Percentiles rank a stretch among this genome's conserved stretches.
Evolutionary conservation across 1,140 invertebrate species (phyloP).

Genomic region (Palaemon carinicauda): DNA sequence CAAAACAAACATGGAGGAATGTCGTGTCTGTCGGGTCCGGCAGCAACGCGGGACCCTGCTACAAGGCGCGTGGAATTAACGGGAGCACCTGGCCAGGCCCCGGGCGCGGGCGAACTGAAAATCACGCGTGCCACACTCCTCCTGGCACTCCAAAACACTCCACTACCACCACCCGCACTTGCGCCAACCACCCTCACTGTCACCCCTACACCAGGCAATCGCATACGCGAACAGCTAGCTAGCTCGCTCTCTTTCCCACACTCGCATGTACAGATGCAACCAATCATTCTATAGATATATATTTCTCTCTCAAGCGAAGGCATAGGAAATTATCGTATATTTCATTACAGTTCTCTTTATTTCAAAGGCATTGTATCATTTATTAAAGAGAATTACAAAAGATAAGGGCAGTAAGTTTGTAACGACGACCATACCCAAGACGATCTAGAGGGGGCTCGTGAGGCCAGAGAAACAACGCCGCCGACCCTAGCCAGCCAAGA

Average conservation of each 20-base stretch:
- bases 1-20: constrained; percentile 13
- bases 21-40: not conserved
- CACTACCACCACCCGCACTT: constrained; percentile 16
- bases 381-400: not conserved
- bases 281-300: not conserved
- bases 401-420: too few species aligned
- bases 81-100: constrained; percentile 44
- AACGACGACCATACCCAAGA: not conserved
- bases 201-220: not conserved
- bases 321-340: too few species aligned
- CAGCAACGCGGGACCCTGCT: constrained; percentile 22
- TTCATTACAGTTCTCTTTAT: too few species aligned
- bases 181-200: constrained; percentile 17
- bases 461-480: not conserved
- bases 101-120: constrained; percentile 39
- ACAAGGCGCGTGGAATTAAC: constrained; percentile 21
- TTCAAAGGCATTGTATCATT: too few species aligned
- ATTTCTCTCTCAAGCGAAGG: not conserved
- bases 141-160: constrained; percentile 17
- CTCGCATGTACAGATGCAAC: not conserved
- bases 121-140: constrained; percentile 10
- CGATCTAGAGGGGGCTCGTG: not conserved
- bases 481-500: not conserved
- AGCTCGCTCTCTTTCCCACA: not conserved
- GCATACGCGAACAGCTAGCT: not conserved